Evolutionary conservation across 1,140 invertebrate species (phyloP), one percentile per base, ranked within the genome.

Genomic region (Apolygus lucorum): DNA sequence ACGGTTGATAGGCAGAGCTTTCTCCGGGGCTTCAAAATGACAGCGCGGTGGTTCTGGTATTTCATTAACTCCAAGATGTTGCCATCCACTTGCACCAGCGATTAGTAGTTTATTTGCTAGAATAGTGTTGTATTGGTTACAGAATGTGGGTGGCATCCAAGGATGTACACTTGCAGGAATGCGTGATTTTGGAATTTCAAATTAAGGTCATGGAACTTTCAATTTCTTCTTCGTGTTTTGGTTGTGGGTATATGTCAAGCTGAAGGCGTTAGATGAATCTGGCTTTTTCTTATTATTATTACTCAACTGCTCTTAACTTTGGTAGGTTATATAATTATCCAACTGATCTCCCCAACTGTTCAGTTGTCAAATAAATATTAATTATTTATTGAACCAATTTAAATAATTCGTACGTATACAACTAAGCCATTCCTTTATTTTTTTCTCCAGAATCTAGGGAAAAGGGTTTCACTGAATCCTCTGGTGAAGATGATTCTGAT

Each of bases 401-500:
- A 28, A n/a, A 4, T 27, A 1, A 28, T n/a, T 11, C 17, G 28
- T 29, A 29, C n/a, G 24, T 17, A 1, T 66, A 2, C 34, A 28
- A 28, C 34, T 1, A 14, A 1, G 13, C n/a, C 34, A 1, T 66
- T 4, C 28, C 1, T 66, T 28, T n/a, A 66, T 66, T 4, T 28
- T 65, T 2, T 29, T 42, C 66, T 66, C 62, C 65, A 74, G 72
- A 74, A 52, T 28, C 72, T 70, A 75, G 73, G 77, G 79, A 77
- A 2, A 63, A 26, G 62, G 78, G 81, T 74, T 84, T 82, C 69
- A 83, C 83, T 13, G 89, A 91, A 73, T 90, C 89, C 69, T 91
- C 90, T 25, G 86, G 85, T 28, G 90, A 90, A 73, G 90, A 91
- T 73, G 90, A 90, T 76, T 88, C 87, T 67, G 90, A 90, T 73